Evolutionary conservation across 2,113 vertebrate species (phyloP).

Genomic region (Camelus bactrianus): DNA sequence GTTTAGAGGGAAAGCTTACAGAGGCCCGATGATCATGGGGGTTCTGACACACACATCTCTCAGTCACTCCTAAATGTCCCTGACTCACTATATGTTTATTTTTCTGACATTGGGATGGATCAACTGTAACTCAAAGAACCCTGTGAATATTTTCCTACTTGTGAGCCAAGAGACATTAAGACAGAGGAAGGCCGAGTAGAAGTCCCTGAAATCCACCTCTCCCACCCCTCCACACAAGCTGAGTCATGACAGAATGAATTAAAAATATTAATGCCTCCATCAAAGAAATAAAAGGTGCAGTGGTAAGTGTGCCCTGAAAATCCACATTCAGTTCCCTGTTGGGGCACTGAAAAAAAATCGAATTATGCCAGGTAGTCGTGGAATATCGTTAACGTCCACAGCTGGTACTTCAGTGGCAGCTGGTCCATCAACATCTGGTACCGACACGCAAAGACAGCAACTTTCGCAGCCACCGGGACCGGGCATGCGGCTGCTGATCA

Average conservation of each 20-base stretch:
- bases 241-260: neutral
- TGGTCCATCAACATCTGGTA: neutral
- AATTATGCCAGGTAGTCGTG: neutral
- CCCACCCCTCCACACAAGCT: neutral
- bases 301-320: neutral
- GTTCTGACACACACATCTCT: neutral
- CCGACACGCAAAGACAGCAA: neutral
- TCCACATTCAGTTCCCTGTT: neutral
- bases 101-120: neutral
- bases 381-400: neutral
- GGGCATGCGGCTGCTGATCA: neutral
- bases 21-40: accelerated
- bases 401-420: neutral
- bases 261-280: neutral
- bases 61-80: neutral
- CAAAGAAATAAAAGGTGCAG: neutral
- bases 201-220: neutral
- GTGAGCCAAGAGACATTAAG: neutral
- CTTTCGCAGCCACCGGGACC: neutral
- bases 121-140: neutral
- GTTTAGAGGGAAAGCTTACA: neutral
- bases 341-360: neutral
- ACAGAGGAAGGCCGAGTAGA: neutral
- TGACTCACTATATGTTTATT: neutral
- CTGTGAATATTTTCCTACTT: neutral